Conservation (phyloP, 2,888 invertebrate species). For the Andrena bucephala region DNA sequence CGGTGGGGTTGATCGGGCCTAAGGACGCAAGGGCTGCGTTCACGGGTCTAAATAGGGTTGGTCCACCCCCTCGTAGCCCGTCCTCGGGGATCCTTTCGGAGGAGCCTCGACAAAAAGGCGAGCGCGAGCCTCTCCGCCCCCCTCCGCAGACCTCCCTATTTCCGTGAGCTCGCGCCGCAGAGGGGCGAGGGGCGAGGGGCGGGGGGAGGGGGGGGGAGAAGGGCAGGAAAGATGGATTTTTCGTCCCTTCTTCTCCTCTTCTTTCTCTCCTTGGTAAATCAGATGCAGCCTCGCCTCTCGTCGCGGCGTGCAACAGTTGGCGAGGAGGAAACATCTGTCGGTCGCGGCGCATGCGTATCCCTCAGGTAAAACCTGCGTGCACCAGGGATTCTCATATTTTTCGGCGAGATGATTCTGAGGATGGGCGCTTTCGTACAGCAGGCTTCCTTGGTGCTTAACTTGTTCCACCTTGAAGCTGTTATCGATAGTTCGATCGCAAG, state of each 20-base stretch:
- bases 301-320: conserved; percentile 82
- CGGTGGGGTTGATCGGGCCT: conserved; percentile 55
- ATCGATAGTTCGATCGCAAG: too few relatives aligned
- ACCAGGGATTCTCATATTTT: conserved; percentile 81
- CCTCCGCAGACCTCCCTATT: neutral
- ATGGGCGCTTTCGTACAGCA: neutral
- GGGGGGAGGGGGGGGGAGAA: too few relatives aligned
- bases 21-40: conserved; percentile 52
- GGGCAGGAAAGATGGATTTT: conserved; percentile 60
- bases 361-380: conserved; percentile 77
- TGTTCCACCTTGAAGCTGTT: too few relatives aligned
- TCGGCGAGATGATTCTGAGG: neutral
- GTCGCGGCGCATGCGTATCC: conserved; percentile 78
- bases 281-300: conserved; percentile 75
- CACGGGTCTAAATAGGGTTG: conserved; percentile 34
- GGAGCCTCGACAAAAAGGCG: conserved; percentile 47
- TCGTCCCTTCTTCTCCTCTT: conserved; percentile 58
- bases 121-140: conserved; percentile 32
- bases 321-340: conserved; percentile 83
- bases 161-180: conserved; percentile 5
- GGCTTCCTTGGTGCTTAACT: too few relatives aligned
- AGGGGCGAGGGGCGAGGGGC: conserved; percentile 28
- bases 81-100: conserved; percentile 44
- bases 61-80: conserved; percentile 24
- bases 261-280: conserved; percentile 77